Percentiles rank a stretch among this genome's conserved stretches.
Conservation (phyloP, 2,113 vertebrate genomes). For the Ivindomyrus marchei region DNA sequence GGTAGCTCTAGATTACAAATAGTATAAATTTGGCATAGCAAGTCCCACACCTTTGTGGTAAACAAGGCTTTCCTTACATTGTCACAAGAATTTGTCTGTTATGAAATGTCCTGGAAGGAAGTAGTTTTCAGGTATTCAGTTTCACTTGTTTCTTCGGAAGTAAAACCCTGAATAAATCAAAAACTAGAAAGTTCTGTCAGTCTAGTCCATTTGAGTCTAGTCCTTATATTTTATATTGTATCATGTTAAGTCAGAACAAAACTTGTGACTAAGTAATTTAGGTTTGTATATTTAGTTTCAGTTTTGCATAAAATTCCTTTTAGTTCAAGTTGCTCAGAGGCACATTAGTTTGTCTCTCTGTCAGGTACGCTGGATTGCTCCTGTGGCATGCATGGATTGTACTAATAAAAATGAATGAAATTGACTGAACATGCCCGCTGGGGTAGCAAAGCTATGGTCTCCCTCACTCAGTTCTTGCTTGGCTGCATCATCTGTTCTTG, state of each 20-base stretch:
- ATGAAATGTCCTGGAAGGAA: neutral
- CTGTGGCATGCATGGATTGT: neutral
- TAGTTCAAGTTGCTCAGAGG: neutral
- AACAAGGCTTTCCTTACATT: neutral
- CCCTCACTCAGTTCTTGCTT: neutral
- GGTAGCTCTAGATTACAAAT: neutral
- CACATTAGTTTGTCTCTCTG: neutral
- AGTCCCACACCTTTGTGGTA: neutral
- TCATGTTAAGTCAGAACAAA: neutral
- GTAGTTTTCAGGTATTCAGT: neutral
- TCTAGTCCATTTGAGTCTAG: neutral
- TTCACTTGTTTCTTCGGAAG: neutral
- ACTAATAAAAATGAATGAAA: neutral
- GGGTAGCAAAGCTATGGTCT: neutral
- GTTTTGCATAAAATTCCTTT: neutral
- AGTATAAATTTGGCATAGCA: neutral
- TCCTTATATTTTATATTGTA: neutral
- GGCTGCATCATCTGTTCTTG: neutral
- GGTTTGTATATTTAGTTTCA: neutral
- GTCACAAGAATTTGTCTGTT: neutral
- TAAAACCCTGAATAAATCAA: neutral
- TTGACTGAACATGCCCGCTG: neutral
- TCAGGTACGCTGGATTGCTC: neutral
- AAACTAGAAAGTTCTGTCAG: neutral
- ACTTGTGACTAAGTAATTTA: neutral